Evolutionary conservation across 2,113 vertebrate genomes (phyloP), one percentile per base, ranked within the genome.

Genomic region (Cisticola juncidis): DNA sequence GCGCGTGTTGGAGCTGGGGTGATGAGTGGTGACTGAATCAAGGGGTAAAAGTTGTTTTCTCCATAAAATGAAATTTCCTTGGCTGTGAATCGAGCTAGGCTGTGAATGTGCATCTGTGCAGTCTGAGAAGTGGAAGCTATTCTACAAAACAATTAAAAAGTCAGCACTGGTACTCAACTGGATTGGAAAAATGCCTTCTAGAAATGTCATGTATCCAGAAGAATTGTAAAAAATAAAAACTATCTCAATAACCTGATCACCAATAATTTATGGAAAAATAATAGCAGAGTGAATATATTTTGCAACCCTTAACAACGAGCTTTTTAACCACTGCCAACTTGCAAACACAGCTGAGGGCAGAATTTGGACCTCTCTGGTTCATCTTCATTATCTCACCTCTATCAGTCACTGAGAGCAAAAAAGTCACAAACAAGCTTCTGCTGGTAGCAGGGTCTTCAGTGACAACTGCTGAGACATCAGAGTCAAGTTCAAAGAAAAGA

Each of bases 401-500:
- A 35, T 64, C 44, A 51, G 36, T 36, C 60, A 53, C n/a, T 44
- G 26, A 86, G 42, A 88, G 29, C 22, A 86, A 81, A 92, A 66
- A 60, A 40, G 40, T 54, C 61, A 51, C 40, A 85, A 78, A 73
- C 51, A 74, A 51, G 36, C 71, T 95, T 38, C 23, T 58, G 47
- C 48, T 66, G 86, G 74, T 81, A 78, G 21, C 13, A 56, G 51
- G 38, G 42, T 77, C 69, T 92, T 73, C 45, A 80, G 77, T 90
- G 79, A 95, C 95, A 96, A 96, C 83, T 85, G 58, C 84, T 64
- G 78, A 93, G 68, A 71, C 79, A 74, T 73, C 11, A 24, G 94
- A 95, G 83, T 60, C 64, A 78, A 54, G 83, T 94, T 98, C 73
- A 93, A 95, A 97, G 87, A 81, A 95, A 95, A 89, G 74, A 78